Conservation (phyloP, 2,113 vertebrate species). For the Mirza zaza region DNA sequence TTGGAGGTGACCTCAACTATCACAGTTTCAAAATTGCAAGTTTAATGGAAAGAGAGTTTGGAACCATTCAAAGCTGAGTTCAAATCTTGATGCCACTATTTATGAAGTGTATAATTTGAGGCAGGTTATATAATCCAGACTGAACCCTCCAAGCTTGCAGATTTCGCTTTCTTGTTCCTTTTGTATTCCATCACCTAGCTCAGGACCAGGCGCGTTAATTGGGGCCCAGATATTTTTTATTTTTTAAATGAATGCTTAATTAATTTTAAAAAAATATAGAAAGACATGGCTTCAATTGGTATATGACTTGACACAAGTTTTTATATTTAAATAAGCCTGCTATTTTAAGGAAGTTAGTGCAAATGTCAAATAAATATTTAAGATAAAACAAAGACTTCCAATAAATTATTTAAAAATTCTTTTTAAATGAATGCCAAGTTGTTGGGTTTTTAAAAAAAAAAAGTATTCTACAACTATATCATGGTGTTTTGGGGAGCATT, state of each 20-base stretch:
- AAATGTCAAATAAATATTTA: conserved; percentile 51
- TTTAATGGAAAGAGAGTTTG: not conserved
- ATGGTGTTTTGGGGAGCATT: not conserved
- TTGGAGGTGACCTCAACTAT: not conserved
- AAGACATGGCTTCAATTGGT: not conserved
- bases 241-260: not conserved
- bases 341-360: conserved; percentile 3
- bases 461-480: not conserved
- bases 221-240: not conserved
- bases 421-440: not conserved
- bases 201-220: not conserved
- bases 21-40: not conserved
- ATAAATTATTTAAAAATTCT: conserved; percentile 10
- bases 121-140: not conserved
- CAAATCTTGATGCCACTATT: not conserved
- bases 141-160: not conserved
- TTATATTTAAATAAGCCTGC: not conserved
- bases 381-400: conserved; percentile 58
- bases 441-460: conserved; percentile 11
- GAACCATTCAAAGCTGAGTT: not conserved
- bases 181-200: not conserved
- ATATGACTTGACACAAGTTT: not conserved
- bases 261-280: not conserved
- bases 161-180: not conserved
- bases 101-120: not conserved